Evolutionary conservation across 2,888 invertebrate genomes (phyloP).

Genomic region (Uloborus plumipes): DNA sequence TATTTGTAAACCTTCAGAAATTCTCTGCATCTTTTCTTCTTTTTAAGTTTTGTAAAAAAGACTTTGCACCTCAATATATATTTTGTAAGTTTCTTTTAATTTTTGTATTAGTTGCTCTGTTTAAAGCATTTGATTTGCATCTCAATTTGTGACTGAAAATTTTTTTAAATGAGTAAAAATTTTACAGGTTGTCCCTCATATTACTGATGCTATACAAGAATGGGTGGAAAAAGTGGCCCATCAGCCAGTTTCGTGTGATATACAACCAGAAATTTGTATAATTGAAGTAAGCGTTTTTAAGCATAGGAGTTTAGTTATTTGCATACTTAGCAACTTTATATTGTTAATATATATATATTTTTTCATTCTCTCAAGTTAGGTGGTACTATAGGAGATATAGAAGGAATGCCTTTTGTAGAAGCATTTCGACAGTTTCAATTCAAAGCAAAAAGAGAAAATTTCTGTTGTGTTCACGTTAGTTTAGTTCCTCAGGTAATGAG

Average conservation of each 20-base stretch:
- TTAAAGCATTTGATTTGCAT: too few species aligned
- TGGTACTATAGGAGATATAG: conserved; percentile 98
- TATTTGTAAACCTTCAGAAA: too few species aligned
- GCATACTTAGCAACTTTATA: not conserved
- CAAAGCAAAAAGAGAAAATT: conserved; percentile 90
- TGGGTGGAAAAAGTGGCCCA: conserved; percentile 95
- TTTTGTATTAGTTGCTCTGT: too few species aligned
- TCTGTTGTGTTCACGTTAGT: conserved; percentile 97
- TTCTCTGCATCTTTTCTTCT: too few species aligned
- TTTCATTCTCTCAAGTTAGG: conserved; percentile 84
- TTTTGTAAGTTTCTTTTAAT: too few species aligned
- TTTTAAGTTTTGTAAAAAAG: too few species aligned
- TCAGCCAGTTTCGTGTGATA: conserved; percentile 82
- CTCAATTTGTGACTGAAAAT: not conserved
- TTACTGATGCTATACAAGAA: conserved; percentile 98
- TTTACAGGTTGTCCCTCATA: conserved; percentile 92
- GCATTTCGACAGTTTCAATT: conserved; percentile 98
- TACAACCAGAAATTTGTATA: conserved; percentile 77
- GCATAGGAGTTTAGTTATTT: too few species aligned
- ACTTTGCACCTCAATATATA: too few species aligned
- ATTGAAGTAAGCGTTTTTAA: conserved; percentile 72
- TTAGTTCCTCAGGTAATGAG: conserved; percentile 86
- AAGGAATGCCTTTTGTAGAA: conserved; percentile 99
- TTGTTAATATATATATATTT: conserved; percentile 6
- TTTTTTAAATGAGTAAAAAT: conserved; percentile 35